Conservation (phyloP, 53 echinoderm and acorn worm species). For the Astropecten irregularis region DNA sequence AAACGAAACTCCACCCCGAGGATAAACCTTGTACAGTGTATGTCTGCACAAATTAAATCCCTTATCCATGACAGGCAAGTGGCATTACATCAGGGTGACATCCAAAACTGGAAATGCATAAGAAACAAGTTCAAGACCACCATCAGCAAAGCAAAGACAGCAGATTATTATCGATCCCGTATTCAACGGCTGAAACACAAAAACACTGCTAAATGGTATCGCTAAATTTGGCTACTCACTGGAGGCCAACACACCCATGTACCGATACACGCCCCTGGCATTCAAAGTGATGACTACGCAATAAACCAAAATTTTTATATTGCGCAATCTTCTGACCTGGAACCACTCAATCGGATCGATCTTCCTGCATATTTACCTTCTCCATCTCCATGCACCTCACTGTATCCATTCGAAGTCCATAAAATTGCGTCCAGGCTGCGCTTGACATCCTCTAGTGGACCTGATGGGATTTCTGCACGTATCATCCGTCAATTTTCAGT, state of each 20-base stretch:
- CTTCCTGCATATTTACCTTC: background rate
- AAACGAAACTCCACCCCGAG: conserved; percentile 3
- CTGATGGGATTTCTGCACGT: background rate
- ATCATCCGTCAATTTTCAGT: conserved; percentile 5
- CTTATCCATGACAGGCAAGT: conserved; percentile 2
- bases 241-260: background rate
- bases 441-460: background rate
- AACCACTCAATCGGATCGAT: background rate
- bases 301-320: background rate
- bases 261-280: background rate
- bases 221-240: background rate
- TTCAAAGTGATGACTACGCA: background rate
- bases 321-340: background rate
- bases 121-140: background rate
- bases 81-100: background rate
- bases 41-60: conserved; percentile 8
- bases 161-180: background rate
- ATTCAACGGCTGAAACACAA: background rate
- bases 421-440: background rate
- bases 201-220: conserved; percentile 12
- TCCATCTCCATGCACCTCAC: background rate
- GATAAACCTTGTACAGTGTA: conserved; percentile 60
- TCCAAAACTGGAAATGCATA: background rate
- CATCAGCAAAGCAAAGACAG: conserved; percentile 1
- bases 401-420: conserved; percentile 1